phyloP scores from a whole-genome alignment of 2,113 vertebrate species.

The Anseranas semipalmata region DNA sequence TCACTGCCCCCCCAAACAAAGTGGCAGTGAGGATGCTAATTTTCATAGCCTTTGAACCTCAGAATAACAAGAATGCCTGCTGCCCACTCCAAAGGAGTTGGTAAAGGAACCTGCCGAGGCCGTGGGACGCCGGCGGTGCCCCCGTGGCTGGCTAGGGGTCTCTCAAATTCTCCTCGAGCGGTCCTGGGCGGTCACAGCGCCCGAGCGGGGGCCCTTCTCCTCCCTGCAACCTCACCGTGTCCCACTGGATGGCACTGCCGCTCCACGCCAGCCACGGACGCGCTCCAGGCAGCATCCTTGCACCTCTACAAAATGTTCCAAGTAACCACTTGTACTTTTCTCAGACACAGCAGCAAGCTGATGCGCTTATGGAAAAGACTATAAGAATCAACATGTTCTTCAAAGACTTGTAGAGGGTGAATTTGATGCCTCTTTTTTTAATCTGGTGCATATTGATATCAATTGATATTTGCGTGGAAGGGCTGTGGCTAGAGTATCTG shows the following conservation, averaged over 20 bases:
- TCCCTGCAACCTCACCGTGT: too few relatives aligned
- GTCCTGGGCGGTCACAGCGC: too few relatives aligned
- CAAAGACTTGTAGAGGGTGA: not conserved
- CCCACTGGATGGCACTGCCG: not conserved
- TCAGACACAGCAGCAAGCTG: not conserved
- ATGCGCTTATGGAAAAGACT: not conserved
- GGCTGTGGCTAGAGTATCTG: not conserved
- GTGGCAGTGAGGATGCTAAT: not conserved
- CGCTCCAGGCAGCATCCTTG: rapidly evolving
- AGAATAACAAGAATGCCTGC: not conserved
- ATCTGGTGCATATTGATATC: not conserved
- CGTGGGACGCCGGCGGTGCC: rapidly evolving
- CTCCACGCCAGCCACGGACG: rapidly evolving
- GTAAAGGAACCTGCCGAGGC: not conserved
- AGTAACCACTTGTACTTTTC: not conserved
- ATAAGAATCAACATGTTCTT: not conserved
- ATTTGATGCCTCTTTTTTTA: not conserved
- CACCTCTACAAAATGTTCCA: not conserved
- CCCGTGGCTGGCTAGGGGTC: rapidly evolving
- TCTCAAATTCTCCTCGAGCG: rapidly evolving
- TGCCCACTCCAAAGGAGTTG: not conserved
- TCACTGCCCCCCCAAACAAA: not conserved
- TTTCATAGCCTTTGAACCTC: not conserved
- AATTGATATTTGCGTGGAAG: not conserved
- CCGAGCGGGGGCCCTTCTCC: rapidly evolving